These are phyloP conservation scores for Corythaixoides concolor DNA, from an alignment of 2,113 vertebrate genomes.

Conservation along the genomic window DNA sequence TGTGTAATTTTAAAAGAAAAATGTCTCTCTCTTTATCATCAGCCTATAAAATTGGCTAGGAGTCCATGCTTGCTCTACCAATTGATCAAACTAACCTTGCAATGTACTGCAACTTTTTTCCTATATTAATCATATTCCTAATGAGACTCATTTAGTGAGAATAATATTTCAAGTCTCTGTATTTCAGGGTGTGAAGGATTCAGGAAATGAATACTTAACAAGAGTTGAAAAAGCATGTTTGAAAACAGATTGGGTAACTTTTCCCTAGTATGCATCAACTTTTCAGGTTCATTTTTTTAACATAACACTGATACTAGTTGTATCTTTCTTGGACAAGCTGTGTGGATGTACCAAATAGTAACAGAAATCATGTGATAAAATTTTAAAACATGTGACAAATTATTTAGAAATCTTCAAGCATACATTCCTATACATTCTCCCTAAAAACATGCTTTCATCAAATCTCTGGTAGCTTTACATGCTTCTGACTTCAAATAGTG, in stretches of 20 bases:
- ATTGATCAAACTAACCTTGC: constrained; percentile 35
- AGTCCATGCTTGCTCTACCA: background rate
- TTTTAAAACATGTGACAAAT: background rate
- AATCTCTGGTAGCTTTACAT: background rate
- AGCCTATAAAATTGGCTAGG: constrained; percentile 26
- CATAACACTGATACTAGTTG: background rate
- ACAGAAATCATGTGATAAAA: background rate
- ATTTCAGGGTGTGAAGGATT: background rate
- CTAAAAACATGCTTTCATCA: background rate
- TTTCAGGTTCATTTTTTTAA: background rate
- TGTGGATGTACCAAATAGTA: background rate
- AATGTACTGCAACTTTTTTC: background rate
- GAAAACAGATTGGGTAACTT: background rate
- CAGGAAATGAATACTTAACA: background rate
- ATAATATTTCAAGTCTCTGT: background rate
- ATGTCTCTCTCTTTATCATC: background rate
- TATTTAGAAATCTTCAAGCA: background rate
- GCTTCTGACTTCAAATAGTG: background rate
- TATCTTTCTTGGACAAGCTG: background rate
- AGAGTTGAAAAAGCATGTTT: background rate
- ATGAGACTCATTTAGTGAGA: background rate
- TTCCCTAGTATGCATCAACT: background rate
- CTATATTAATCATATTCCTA: background rate
- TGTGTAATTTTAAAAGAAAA: constrained; percentile 30
- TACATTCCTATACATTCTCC: background rate